phyloP scores from a whole-genome alignment of 2,113 vertebrate species.

The Dolichotis patagonum region DNA sequence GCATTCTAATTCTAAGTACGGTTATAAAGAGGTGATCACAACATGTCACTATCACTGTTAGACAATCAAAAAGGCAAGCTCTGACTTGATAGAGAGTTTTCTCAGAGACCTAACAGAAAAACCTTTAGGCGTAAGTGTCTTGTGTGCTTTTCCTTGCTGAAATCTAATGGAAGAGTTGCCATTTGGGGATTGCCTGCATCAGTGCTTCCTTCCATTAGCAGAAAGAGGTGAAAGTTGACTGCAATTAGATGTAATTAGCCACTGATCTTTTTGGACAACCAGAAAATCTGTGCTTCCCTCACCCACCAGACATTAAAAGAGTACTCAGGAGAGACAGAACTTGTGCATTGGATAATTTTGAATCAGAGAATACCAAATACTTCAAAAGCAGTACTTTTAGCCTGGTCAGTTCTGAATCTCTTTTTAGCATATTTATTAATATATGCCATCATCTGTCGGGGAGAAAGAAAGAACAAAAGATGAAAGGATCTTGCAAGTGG shows the following conservation, averaged over 20 bases:
- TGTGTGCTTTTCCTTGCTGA: slow-evolving; percentile 63
- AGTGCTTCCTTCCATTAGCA: slow-evolving; percentile 44
- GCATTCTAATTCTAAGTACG: background rate
- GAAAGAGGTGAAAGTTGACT: slow-evolving; percentile 54
- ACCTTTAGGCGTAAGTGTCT: background rate
- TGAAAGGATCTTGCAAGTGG: slow-evolving; percentile 34
- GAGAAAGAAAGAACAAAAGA: background rate
- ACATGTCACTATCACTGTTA: background rate
- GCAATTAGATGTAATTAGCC: slow-evolving; percentile 66
- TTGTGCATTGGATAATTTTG: background rate
- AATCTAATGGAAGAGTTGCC: slow-evolving; percentile 31
- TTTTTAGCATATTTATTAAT: slow-evolving; percentile 53
- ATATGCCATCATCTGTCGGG: background rate
- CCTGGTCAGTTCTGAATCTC: background rate
- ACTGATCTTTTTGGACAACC: slow-evolving; percentile 73
- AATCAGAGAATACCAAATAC: background rate
- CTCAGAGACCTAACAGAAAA: background rate
- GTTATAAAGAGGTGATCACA: background rate
- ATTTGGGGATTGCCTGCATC: slow-evolving; percentile 20
- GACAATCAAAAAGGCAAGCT: slow-evolving; percentile 57
- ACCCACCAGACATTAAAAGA: slow-evolving; percentile 23
- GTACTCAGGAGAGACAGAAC: background rate
- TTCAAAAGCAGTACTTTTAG: background rate
- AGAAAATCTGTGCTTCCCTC: slow-evolving; percentile 41
- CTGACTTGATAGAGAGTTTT: background rate